Evolutionary conservation across 1,140 invertebrate species (phyloP), one percentile per base, ranked within the genome.

Genomic region (Triops longicaudatus): DNA sequence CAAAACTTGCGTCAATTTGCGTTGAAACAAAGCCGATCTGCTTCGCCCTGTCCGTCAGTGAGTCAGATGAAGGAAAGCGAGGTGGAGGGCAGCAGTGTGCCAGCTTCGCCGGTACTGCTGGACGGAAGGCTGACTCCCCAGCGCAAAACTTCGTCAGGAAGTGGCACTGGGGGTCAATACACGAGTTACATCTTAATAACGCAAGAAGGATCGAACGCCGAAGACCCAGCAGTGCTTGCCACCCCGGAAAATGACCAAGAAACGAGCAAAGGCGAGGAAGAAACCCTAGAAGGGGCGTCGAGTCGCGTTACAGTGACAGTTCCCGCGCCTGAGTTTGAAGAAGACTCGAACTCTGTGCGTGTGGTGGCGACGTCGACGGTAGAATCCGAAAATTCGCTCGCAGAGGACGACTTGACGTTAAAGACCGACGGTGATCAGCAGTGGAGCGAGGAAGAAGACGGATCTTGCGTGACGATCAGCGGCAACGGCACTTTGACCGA

Each of bases 151-250:
- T 63, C 31, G 2, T 37, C 31, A 37, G 31, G 31, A 37, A 37
- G 2, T 37, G 85, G 82, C 80, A n/a, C n/a, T n/a, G 87, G 82
- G 80, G 91, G 91, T 84, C 91, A 90, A 81, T 93, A 92, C 82
- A 92, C 90, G 80, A 93, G 92, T 86, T 87, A 93, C 86, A 91
- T 93, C 83, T 93, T 93, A 91, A 93, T 94, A 84, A 94, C 90
- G 79, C 89, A 42, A 43, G 74, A 75, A 31, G 72, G 26, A 41
- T 28, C 22, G 27, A 26, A 73, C 26, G 77, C 76, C 81, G 72
- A 78, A 9, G 82, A 84, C 17, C 90, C 91, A 79, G 91, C 88
- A 82, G 89, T 92, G 73, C 88, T 91, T 80, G 85, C 79, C 84
- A 84, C 82, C 63, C 31, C 31, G 31, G 31, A 37, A 37, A 7